A percentile compares a stretch with the other conserved stretches of the same genome.
Conservation (phyloP, 2,113 vertebrate genomes). For the Salvelinus alpinus region DNA sequence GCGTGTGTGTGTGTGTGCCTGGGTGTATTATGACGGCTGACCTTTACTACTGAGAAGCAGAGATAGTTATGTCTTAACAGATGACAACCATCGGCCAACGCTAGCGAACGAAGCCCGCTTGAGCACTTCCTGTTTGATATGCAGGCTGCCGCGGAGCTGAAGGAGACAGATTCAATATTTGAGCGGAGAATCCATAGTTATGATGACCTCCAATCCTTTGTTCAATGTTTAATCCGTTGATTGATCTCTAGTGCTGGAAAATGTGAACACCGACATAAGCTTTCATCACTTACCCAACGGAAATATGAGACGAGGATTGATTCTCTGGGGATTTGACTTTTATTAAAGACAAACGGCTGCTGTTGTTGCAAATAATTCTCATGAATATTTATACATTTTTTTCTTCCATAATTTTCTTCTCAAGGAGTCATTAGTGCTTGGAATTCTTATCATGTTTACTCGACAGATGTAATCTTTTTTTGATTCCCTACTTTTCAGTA, state of each 20-base stretch:
- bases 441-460: conserved; percentile 23
- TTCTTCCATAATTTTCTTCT: conserved; percentile 36
- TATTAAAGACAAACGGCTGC: conserved; percentile 30
- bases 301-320: conserved; percentile 57
- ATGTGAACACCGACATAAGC: conserved; percentile 54
- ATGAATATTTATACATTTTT: conserved; percentile 60
- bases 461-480: conserved; percentile 21
- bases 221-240: conserved; percentile 53
- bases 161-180: conserved; percentile 48
- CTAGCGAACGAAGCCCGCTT: not conserved
- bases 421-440: conserved; percentile 28
- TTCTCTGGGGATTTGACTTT: conserved; percentile 54
- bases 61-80: conserved; percentile 35
- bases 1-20: conserved; percentile 28
- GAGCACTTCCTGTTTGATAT: conserved; percentile 41
- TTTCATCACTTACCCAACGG: conserved; percentile 49
- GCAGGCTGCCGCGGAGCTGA: conserved; percentile 22
- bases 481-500: conserved; percentile 1
- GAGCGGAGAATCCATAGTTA: conserved; percentile 56
- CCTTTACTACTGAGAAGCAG: conserved; percentile 56
- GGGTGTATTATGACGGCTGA: conserved; percentile 55
- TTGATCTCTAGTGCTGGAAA: conserved; percentile 59
- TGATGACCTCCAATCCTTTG: conserved; percentile 59
- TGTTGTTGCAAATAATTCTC: conserved; percentile 33
- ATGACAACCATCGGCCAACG: conserved; percentile 9